Base-by-base conservation (phyloP, 2,797 vertebrate species). In the Bufotes viridis region DNA sequence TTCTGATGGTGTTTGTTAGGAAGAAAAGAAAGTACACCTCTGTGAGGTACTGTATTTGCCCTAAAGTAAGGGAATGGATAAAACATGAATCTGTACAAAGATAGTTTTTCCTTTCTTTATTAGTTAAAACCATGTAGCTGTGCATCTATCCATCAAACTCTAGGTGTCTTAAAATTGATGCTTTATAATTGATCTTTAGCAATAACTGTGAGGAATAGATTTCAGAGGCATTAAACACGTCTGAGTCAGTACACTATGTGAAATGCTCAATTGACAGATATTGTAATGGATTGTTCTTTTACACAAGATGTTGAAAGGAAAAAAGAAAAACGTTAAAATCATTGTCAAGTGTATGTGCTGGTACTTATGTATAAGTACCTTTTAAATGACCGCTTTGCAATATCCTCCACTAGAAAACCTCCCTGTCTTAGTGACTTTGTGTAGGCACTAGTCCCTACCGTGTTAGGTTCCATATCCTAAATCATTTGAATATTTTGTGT, bases 201-300 rank as follows among this genome's bases (percentile, higher is more conserved):
- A 61, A 63, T 63, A 81, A 81, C 78, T 81, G 58, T 42, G 78
- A 61, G 26, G 63, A 60, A 79, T 60, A 79, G 78, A 79, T 58
- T 79, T 79, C 78, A 63, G 58, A 81, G 26, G 20, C 58, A 26
- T 53, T 76, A 76, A 76, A 13, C 11, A 51, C 20, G 20, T 74
- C 17, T n/a, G 42, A 65, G 42, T 82, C 26, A 82, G 22, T 82
- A 13, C 53, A 17, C 42, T 82, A 15, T 53, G 80, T 34, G 49
- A 82, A 82, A 82, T 67, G 26, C 61, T 65, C 29, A 82, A 42
- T 82, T 67, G 42, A 67, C 61, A 63, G 18, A 51, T 51, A 53
- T 29, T 51, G 34, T 81, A 65, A 81, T 81, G 79, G 79, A 81
- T 81, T 81, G 60, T 81, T 65, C 80, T 65, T 51, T 82, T 82